phyloP scores from a whole-genome alignment of 2,113 vertebrate genomes.

The Pagrus major region DNA sequence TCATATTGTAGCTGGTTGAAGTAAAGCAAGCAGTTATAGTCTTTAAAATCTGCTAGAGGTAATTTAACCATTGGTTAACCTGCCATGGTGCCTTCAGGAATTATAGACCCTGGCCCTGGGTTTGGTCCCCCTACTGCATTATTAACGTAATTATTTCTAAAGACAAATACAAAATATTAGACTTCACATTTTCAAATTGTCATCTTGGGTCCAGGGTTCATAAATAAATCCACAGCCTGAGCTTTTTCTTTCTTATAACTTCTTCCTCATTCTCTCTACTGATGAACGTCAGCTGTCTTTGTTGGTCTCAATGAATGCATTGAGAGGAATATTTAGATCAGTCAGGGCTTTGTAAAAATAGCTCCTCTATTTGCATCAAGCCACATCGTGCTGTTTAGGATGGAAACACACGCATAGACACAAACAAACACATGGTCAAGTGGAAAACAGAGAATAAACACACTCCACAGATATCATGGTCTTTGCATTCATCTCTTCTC shows the following conservation, averaged over 20 bases:
- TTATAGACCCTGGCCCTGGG: background rate
- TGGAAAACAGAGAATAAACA: conserved; percentile 29
- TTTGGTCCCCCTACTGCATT: background rate
- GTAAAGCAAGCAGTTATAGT: no score
- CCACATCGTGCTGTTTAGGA: background rate
- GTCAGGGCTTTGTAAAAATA: conserved; percentile 13
- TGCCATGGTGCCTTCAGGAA: background rate
- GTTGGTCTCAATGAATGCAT: background rate
- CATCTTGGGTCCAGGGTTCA: no score
- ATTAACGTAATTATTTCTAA: background rate
- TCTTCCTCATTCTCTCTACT: background rate
- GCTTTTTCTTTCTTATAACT: background rate
- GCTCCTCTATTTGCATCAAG: background rate
- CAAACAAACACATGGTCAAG: background rate
- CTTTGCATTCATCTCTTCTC: conserved; percentile 6
- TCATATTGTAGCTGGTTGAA: no score
- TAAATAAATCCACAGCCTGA: background rate
- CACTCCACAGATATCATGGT: background rate
- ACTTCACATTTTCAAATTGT: background rate
- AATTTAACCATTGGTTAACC: background rate
- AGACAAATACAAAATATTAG: background rate
- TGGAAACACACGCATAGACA: conserved; percentile 10
- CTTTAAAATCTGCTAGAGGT: no score
- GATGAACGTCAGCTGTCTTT: background rate
- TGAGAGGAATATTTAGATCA: conserved; percentile 10